Base-by-base conservation (phyloP, 2,888 invertebrate species). In the Cosmia trapezina region DNA sequence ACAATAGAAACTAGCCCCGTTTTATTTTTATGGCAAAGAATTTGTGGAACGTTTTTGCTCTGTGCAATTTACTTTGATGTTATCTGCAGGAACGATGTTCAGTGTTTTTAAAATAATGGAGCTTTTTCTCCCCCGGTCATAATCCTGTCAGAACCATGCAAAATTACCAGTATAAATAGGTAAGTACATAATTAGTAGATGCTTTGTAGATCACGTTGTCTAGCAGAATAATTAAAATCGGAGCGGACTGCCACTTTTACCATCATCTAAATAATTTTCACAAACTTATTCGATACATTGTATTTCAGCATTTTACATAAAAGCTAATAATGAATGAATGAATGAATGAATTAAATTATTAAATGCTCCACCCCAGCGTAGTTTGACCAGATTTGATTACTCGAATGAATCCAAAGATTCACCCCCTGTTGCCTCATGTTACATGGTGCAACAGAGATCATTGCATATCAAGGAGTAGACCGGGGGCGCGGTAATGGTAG, bases 1-100 rank as follows among this genome's bases (percentile, higher is more conserved):
- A 89, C 80, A 84, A 86, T 78, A 83, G 78, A 68, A 83, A 81
- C 68, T 87, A 85, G 70, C 28, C 17, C 9, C n/a, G n/a, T 53
- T 82, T 70, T 76, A 70, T 56, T 76, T 69, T 64, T 64, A 76
- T 33, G n/a, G 54, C 43, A 12, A 19, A 14, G 47, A 49, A 51
- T 66, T 60, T 60, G 57, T 22, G 57, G 56, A 65, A 67, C 7
- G 17, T 43, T 73, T 60, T 49, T 59, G 7, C 43, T 59, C 22
- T 12, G 41, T 17, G 41, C 59, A 73, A 51, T 73, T 66, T 70
- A 22, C 57, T 64, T 81, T 70, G 43, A 70, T 67, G 66, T 43
- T 76, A 65, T 62, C 19, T 65, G 22, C 37, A 81, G 4, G 51
- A 11, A 57, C 12, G 9, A 12, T 54, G 62, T 41, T 80, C n/a